phyloP scores from a whole-genome alignment of 2,113 vertebrate genomes.

The Dasypus novemcinctus region DNA sequence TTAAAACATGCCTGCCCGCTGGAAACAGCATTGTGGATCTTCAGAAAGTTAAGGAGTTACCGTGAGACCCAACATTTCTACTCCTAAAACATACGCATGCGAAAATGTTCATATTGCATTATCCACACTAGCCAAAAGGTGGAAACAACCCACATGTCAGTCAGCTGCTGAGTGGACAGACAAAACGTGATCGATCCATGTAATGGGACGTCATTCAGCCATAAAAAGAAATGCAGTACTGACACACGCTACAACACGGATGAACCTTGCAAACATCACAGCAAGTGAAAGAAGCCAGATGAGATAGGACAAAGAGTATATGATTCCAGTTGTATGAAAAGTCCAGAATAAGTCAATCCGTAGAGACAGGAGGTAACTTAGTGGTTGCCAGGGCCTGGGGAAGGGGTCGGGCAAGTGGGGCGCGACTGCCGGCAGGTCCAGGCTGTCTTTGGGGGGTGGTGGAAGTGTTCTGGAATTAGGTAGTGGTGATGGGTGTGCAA shows the following conservation, averaged over 20 bases:
- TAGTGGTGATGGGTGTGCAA: background rate
- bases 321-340: too few relatives aligned
- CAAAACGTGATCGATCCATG: rapidly evolving
- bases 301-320: rapidly evolving
- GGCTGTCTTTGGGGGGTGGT: too few relatives aligned
- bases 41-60: background rate
- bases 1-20: rapidly evolving
- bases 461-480: too few relatives aligned
- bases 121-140: too few relatives aligned
- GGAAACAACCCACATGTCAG: rapidly evolving
- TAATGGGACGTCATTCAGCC: rapidly evolving
- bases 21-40: rapidly evolving
- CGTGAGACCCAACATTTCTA: rapidly evolving
- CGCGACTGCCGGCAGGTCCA: too few relatives aligned
- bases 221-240: rapidly evolving
- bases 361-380: too few relatives aligned
- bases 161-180: rapidly evolving
- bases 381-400: too few relatives aligned
- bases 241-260: too few relatives aligned
- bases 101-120: rapidly evolving
- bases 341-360: too few relatives aligned
- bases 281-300: background rate
- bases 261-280: too few relatives aligned
- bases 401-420: too few relatives aligned
- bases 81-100: rapidly evolving